These are phyloP conservation scores for Xanthia icteritia DNA, from an alignment of 2,888 invertebrate species.

Conservation along the genomic window DNA sequence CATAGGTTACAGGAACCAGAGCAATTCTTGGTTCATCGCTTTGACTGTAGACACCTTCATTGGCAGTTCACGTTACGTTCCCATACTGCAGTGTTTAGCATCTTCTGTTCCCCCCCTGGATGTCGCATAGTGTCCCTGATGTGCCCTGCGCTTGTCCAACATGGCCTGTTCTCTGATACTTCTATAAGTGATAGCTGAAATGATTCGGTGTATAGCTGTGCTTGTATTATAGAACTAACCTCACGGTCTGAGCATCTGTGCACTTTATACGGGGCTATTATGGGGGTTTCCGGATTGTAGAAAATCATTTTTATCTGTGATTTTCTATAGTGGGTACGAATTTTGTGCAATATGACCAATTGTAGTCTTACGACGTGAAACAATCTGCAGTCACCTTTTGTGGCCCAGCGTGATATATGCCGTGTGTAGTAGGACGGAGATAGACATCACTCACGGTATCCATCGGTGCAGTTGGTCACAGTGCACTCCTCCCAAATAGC, in stretches of 20 bases:
- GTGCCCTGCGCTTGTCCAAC: constrained; percentile 47
- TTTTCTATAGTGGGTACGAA: background rate
- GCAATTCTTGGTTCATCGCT: constrained; percentile 67
- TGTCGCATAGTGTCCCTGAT: constrained; percentile 10
- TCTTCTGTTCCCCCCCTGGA: constrained; percentile 25
- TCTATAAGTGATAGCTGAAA: constrained; percentile 12
- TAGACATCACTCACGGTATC: background rate
- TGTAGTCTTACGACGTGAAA: background rate
- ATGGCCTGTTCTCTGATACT: constrained; percentile 7
- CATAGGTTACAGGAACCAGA: constrained; percentile 54
- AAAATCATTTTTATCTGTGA: background rate
- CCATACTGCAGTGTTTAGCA: constrained; percentile 31
- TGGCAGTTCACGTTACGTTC: constrained; percentile 31
- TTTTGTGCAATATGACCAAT: constrained; percentile 19
- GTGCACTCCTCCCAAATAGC: constrained; percentile 14
- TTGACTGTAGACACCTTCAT: constrained; percentile 82
- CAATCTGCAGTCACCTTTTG: background rate
- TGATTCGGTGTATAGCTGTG: constrained; percentile 29
- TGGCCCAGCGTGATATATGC: too few species aligned
- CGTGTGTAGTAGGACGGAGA: background rate
- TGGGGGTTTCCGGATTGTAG: background rate
- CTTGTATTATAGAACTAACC: constrained; percentile 53
- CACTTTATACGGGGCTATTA: constrained; percentile 39
- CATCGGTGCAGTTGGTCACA: background rate
- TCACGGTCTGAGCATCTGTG: constrained; percentile 39